These are phyloP conservation scores for Podocnemis expansa DNA, from an alignment of 2,113 vertebrate genomes.

Conservation along the genomic window DNA sequence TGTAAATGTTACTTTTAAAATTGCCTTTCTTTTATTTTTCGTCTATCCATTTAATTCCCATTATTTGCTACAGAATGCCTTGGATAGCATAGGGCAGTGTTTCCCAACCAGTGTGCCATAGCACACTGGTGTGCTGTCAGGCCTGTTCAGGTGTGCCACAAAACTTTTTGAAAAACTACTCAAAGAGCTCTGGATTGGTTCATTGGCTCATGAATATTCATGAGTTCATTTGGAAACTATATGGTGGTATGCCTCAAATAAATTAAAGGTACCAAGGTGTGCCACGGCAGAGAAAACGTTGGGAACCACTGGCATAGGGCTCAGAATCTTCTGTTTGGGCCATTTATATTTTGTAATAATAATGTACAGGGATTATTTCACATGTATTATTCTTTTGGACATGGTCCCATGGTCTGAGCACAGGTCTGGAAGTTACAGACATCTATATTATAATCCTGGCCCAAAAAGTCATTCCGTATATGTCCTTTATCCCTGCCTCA, in stretches of 20 bases:
- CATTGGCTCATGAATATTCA: too few species aligned
- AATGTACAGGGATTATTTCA: background rate
- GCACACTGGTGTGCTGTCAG: too few species aligned
- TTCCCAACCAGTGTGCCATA: too few species aligned
- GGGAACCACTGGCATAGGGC: too few species aligned
- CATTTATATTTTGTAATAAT: background rate
- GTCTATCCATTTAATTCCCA: background rate
- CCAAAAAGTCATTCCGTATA: background rate
- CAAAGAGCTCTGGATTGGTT: too few species aligned
- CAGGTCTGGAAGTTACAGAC: background rate
- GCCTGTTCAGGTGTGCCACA: too few species aligned
- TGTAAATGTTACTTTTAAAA: slow-evolving; percentile 30
- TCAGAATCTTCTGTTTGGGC: background rate
- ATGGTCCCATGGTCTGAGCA: background rate
- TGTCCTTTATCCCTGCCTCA: background rate
- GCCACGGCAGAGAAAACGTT: too few species aligned
- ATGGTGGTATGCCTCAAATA: too few species aligned
- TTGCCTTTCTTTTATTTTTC: background rate
- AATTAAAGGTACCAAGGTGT: too few species aligned
- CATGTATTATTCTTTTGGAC: background rate
- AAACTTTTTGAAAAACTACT: too few species aligned
- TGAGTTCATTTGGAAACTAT: too few species aligned
- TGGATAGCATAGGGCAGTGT: background rate
- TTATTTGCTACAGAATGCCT: background rate
- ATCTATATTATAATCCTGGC: background rate